These are phyloP conservation scores for Apogon hyalosoma DNA, from an alignment of 2,797 vertebrate species.

Conservation along the genomic window DNA sequence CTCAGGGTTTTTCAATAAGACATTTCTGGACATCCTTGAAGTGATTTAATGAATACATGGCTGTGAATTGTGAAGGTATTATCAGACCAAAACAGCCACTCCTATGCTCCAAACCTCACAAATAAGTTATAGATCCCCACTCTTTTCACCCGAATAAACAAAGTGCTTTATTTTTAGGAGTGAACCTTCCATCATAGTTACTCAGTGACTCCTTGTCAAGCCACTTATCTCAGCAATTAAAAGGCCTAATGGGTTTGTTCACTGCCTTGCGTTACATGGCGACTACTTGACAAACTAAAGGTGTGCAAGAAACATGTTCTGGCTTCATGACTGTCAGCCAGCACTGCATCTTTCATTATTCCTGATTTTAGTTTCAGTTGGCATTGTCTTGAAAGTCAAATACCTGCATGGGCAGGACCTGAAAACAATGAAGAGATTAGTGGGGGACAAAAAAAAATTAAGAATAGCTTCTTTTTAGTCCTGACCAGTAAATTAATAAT, in stretches of 20 bases:
- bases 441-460: no score
- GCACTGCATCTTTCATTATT: background rate
- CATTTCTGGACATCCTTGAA: constrained; percentile 17
- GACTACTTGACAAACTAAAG: background rate
- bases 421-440: background rate
- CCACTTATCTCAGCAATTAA: constrained; percentile 7
- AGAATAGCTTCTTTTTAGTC: no score
- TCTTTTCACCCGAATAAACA: background rate
- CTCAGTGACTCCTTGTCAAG: constrained; percentile 27
- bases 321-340: background rate
- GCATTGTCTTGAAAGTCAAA: background rate
- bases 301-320: background rate
- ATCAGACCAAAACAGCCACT: background rate
- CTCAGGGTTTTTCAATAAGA: constrained; percentile 26
- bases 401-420: background rate
- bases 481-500: no score
- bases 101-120: background rate
- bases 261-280: background rate
- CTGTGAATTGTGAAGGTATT: constrained; percentile 26
- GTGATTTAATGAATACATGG: constrained; percentile 35
- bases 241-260: background rate
- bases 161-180: background rate
- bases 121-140: background rate
- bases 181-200: background rate
- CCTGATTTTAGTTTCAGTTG: constrained; percentile 1